Evolutionary conservation across 1,140 invertebrate genomes (phyloP), one percentile per base, ranked within the genome.

Genomic region (Drosophila saltans): DNA sequence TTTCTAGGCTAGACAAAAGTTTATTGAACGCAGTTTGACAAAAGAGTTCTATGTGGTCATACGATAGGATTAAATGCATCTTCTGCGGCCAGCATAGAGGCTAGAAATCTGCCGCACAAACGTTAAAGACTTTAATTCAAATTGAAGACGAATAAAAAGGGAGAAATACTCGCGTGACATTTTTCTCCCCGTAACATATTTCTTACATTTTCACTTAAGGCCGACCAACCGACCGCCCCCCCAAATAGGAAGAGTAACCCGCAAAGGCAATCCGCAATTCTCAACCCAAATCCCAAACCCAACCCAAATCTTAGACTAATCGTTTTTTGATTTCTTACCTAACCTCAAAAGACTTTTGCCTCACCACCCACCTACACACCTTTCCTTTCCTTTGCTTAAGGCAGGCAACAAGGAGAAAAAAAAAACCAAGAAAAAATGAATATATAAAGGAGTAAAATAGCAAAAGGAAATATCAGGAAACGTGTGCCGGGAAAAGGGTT

Each of bases 1-100:
- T 86, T 88, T 78, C 80, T 83, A 58, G 80, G 58, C 83, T 80
- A 83, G 84, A 89, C 80, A 78, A 78, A 72, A 89, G 83, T 88
- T 89, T 80, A 83, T 89, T 89, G 83, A 88, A 89, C 83, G 36
- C 64, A 57, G 62, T 64, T 48, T 52, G 45, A 30, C 30, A 33
- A 64, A 30, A 52, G 62, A 45, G 28, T 48, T 45, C 1, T 16
- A 16, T 36, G 3, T 21, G 58, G 21, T 55, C n/a, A 71, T 43
- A 39, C 16, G 61, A 45, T 64, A 43, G 61, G 71, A 80, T 83
- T 83, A 79, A 80, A 89, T 75, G 69, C 70, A 72, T 69, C 75
- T 66, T 57, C 39, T 64, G 26, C 41, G 55, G 45, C 2, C 45
- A 26, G 24, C 26, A 26, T 52, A 24, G 21, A 43, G 10, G n/a